Conservation (phyloP, 2,888 invertebrate species). For the Prosopocoilus inquinatus region DNA sequence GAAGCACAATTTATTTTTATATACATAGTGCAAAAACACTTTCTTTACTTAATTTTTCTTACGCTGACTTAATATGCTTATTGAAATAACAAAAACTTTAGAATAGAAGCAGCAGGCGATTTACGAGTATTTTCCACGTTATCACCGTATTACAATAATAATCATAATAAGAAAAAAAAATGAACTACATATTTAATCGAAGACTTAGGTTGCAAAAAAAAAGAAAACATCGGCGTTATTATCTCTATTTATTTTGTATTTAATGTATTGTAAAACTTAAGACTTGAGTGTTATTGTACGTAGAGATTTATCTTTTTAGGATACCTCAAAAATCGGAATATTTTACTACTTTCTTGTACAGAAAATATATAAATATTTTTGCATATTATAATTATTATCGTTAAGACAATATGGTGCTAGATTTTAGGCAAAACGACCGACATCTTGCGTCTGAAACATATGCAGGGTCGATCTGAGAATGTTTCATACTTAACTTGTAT, state of each 20-base stretch:
- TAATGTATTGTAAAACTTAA: constrained; percentile 14
- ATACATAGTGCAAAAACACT: too few species aligned
- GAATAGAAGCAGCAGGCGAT: neutral
- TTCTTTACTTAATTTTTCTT: too few species aligned
- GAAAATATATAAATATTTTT: constrained; percentile 26
- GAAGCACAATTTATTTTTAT: too few species aligned
- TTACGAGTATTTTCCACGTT: neutral
- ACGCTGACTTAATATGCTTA: neutral
- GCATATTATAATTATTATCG: constrained; percentile 21
- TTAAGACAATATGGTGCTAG: constrained; percentile 30
- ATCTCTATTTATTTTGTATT: constrained; percentile 11
- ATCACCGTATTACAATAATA: neutral
- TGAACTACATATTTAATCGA: neutral
- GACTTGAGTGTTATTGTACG: constrained; percentile 8
- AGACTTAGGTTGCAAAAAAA: too few species aligned
- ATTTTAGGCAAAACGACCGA: constrained; percentile 24
- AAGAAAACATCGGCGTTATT: constrained; percentile 2
- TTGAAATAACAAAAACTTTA: neutral
- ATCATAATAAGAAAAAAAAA: neutral
- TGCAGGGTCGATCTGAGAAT: constrained; percentile 21
- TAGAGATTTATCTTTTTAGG: constrained; percentile 16
- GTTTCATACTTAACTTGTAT: constrained; percentile 8
- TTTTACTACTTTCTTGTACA: constrained; percentile 25
- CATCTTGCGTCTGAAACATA: constrained; percentile 26
- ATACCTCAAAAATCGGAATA: constrained; percentile 21